Evolutionary conservation across 37 sponge, comb jelly and placozoan species (phyloP).

Genomic region (Geodia barretti): DNA sequence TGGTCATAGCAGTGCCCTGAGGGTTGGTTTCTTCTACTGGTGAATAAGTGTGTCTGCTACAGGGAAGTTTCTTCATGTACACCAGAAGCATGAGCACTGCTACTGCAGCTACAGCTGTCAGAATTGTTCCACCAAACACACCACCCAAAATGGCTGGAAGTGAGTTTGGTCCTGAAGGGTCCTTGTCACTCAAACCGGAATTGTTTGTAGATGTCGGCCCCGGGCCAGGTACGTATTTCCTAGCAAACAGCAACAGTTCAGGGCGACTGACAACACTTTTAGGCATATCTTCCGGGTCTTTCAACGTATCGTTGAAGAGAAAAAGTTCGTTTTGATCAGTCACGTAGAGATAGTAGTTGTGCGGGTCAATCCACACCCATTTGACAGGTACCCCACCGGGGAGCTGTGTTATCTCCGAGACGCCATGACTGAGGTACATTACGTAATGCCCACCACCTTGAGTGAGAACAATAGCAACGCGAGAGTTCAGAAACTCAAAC

Average conservation of each 20-base stretch:
- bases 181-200: no score
- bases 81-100: not conserved
- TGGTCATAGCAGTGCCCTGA: no score
- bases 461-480: not conserved
- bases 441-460: not conserved
- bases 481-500: not conserved
- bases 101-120: not conserved
- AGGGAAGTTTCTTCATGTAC: not conserved
- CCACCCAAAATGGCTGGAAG: not conserved
- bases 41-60: no score
- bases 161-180: no score
- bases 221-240: not conserved
- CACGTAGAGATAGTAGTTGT: not conserved
- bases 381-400: not conserved
- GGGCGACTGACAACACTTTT: not conserved
- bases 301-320: not conserved
- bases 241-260: not conserved
- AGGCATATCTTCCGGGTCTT: not conserved
- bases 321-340: not conserved
- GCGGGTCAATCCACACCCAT: not conserved
- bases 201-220: not conserved
- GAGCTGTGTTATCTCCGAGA: not conserved
- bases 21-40: no score
- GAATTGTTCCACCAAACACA: not conserved
- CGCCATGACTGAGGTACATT: not conserved